Evolutionary conservation across 2,888 invertebrate species (phyloP).

Genomic region (Ophion ellenae): DNA sequence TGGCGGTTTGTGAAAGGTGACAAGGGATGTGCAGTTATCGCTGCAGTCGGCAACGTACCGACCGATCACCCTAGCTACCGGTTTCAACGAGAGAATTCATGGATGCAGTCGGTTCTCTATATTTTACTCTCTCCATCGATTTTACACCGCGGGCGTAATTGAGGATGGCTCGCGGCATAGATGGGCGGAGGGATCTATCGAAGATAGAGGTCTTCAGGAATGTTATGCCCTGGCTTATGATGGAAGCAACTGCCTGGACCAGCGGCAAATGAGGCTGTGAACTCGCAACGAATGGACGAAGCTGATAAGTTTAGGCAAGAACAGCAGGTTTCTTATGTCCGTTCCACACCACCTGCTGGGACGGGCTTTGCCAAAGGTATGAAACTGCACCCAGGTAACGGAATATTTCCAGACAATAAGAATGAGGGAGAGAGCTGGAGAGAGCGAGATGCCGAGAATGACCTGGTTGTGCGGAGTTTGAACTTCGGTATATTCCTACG

Average conservation of each 20-base stretch:
- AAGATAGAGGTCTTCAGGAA: constrained; percentile 4
- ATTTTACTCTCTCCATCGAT: constrained; percentile 59
- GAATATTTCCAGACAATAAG: constrained; percentile 45
- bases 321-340: constrained; percentile 52
- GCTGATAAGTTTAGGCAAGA: constrained; percentile 39
- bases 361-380: constrained; percentile 41
- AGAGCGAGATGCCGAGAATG: constrained; percentile 25
- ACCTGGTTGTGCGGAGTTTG: constrained; percentile 33
- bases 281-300: constrained; percentile 33
- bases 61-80: constrained; percentile 7
- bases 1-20: neutral
- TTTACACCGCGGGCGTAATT: constrained; percentile 66
- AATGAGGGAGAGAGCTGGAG: constrained; percentile 10
- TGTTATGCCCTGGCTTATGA: constrained; percentile 24
- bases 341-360: constrained; percentile 48
- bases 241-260: constrained; percentile 47
- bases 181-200: constrained; percentile 29
- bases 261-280: constrained; percentile 20
- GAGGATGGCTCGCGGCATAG: constrained; percentile 46
- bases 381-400: constrained; percentile 57
- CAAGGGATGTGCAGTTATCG: neutral
- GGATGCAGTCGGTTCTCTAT: constrained; percentile 37
- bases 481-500: constrained; percentile 30
- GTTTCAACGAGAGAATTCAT: constrained; percentile 22
- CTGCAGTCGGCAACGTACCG: constrained; percentile 18